These are phyloP conservation scores for Tinamus guttatus DNA, from an alignment of 2,113 vertebrate species.

Conservation along the genomic window DNA sequence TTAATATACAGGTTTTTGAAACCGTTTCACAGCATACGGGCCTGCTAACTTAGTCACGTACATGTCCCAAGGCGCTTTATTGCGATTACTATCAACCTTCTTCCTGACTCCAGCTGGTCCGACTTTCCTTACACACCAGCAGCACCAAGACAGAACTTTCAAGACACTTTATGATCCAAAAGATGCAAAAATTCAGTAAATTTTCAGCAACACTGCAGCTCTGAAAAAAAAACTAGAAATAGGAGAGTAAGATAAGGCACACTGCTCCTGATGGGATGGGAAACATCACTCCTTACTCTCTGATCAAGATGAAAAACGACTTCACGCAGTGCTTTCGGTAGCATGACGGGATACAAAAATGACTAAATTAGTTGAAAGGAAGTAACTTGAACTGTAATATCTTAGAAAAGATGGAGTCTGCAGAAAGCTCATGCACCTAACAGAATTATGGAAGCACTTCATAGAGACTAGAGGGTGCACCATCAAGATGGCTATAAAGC, in stretches of 20 bases:
- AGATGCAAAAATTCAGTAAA: not conserved
- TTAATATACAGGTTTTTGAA: not conserved
- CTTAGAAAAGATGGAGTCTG: not conserved
- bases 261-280: not conserved
- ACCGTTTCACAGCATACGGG: rapidly evolving
- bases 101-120: not conserved
- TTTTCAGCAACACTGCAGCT: not conserved
- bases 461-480: not conserved
- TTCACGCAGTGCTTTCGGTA: not conserved
- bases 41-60: not conserved
- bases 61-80: not conserved
- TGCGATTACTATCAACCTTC: not conserved
- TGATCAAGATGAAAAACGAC: not conserved
- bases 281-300: not conserved
- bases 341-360: not conserved
- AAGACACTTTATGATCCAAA: not conserved
- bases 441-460: not conserved
- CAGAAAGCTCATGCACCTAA: not conserved
- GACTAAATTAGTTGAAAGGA: not conserved
- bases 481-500: rapidly evolving
- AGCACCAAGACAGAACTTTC: not conserved
- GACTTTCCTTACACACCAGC: not conserved
- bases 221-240: not conserved
- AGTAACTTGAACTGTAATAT: not conserved
- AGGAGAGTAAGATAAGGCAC: not conserved